These are phyloP conservation scores for Brachymystax lenok DNA, from an alignment of 2,797 vertebrate genomes.

Conservation along the genomic window DNA sequence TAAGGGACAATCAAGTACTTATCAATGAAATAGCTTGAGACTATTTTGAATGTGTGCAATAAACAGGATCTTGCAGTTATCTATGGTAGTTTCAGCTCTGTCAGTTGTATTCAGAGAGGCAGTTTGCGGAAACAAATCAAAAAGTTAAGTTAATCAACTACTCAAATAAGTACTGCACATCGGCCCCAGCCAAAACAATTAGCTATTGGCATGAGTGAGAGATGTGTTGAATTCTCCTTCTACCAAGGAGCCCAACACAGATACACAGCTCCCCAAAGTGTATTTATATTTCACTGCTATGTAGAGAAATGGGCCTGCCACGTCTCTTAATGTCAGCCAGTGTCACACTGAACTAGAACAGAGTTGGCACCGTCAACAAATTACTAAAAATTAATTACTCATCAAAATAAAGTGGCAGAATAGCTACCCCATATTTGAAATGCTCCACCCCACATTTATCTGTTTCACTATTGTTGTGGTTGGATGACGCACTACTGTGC, in stretches of 20 bases:
- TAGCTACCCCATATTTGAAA: neutral
- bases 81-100: neutral
- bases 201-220: constrained; percentile 68
- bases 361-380: neutral
- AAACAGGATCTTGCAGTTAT: too few relatives aligned
- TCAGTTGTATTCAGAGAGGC: neutral
- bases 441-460: neutral
- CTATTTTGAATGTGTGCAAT: too few relatives aligned
- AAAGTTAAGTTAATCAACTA: constrained; percentile 76
- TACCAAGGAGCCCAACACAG: constrained; percentile 24
- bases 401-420: neutral
- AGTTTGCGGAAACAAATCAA: constrained; percentile 60
- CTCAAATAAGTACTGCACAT: constrained; percentile 68
- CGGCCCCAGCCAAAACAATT: constrained; percentile 73
- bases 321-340: constrained; percentile 9
- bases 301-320: constrained; percentile 12
- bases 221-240: constrained; percentile 36
- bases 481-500: neutral
- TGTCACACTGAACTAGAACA: constrained; percentile 2
- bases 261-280: constrained; percentile 10
- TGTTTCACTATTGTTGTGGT: neutral
- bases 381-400: neutral
- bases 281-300: constrained; percentile 20
- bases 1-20: too few relatives aligned
- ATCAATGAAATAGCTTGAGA: too few relatives aligned